These are phyloP conservation scores for Thunnus thynnus DNA, from an alignment of 2,113 vertebrate genomes.

Conservation along the genomic window DNA sequence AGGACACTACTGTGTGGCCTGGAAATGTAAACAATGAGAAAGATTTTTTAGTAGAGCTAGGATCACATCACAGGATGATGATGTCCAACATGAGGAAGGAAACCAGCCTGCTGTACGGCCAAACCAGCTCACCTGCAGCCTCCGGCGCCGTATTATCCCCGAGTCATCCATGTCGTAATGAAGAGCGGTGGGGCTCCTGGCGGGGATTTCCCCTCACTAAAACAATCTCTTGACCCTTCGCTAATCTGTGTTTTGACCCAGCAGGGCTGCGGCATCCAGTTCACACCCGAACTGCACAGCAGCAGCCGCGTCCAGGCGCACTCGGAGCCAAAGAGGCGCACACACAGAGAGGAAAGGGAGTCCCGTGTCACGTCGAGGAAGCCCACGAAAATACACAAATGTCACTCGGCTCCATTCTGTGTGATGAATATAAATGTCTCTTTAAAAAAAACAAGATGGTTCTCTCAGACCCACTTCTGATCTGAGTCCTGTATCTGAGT, in stretches of 20 bases:
- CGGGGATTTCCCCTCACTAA: slow-evolving; percentile 33
- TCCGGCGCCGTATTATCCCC: slow-evolving; percentile 85
- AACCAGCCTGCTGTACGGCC: not conserved
- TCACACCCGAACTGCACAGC: slow-evolving; percentile 36
- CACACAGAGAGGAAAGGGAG: not conserved
- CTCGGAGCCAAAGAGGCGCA: slow-evolving; percentile 17
- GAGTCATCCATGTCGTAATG: slow-evolving; percentile 84
- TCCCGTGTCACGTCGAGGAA: slow-evolving; percentile 63
- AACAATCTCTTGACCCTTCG: slow-evolving; percentile 27
- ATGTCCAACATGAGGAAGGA: not conserved
- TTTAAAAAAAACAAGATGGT: not conserved
- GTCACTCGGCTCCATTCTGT: slow-evolving; percentile 20
- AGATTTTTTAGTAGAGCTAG: not conserved
- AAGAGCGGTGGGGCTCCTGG: slow-evolving; percentile 28
- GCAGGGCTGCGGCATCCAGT: slow-evolving; percentile 48
- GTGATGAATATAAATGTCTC: not conserved
- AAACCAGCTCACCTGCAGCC: slow-evolving; percentile 85
- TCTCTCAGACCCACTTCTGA: not conserved
- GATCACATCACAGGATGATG: not conserved
- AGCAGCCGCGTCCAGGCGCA: slow-evolving; percentile 44
- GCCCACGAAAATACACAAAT: slow-evolving; percentile 13
- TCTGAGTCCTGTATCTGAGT: slow-evolving; percentile 10
- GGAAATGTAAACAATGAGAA: not conserved
- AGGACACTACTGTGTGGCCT: not conserved
- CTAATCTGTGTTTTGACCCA: slow-evolving; percentile 19